A percentile compares a stretch with the other conserved stretches of the same genome.
phyloP scores from a whole-genome alignment of 1,140 invertebrate genomes.

The Diachasma alloeum region DNA sequence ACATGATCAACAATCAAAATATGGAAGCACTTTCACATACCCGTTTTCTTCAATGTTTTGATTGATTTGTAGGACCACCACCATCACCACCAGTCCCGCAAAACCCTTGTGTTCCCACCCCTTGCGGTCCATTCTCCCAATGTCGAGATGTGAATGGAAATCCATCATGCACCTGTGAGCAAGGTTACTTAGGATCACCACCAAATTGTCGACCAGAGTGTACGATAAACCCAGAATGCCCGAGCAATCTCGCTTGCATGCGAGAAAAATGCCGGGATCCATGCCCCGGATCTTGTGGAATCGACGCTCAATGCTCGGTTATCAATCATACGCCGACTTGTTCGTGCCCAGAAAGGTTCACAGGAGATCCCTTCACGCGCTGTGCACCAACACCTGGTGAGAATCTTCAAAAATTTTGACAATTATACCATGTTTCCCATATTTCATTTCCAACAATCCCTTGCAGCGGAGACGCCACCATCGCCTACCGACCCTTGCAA shows the following conservation, averaged over 20 bases:
- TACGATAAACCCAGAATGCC: conserved; percentile 74
- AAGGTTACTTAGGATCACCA: conserved; percentile 68
- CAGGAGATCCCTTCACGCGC: conserved; percentile 65
- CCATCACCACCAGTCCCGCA: conserved; percentile 23
- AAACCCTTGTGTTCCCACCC: conserved; percentile 67
- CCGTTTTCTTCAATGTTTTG: too few species aligned
- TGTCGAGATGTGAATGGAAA: conserved; percentile 60
- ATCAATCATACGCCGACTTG: conserved; percentile 69
- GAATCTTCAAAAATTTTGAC: background rate
- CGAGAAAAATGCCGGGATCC: conserved; percentile 69
- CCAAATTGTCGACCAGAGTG: conserved; percentile 76
- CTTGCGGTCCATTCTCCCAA: conserved; percentile 65
- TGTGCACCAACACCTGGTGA: conserved; percentile 63
- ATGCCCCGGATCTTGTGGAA: conserved; percentile 68
- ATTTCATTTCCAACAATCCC: too few species aligned
- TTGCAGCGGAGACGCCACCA: too few species aligned
- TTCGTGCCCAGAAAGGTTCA: conserved; percentile 64
- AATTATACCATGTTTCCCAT: too few species aligned
- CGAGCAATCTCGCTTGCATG: conserved; percentile 70
- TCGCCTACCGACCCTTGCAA: too few species aligned
- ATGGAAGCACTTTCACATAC: too few species aligned
- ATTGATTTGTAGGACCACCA: too few species aligned
- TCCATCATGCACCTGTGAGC: conserved; percentile 71
- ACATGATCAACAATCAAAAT: conserved; percentile 17
- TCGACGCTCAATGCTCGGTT: conserved; percentile 67